Evolutionary conservation across 2,797 vertebrate genomes (phyloP).

Genomic region (Jordanella pulchra): DNA sequence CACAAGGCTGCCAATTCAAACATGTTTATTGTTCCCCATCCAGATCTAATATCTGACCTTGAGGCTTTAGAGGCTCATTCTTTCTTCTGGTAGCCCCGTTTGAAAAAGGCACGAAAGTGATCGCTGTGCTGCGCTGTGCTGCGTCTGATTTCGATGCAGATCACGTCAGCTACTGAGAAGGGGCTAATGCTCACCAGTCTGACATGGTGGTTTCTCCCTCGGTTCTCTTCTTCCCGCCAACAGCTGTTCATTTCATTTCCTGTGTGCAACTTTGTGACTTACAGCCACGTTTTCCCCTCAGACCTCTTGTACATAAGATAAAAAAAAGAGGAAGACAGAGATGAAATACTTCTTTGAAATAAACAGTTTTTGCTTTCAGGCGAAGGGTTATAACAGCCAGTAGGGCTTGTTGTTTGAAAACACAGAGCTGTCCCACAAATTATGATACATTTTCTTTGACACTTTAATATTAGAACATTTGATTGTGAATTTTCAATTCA

Average conservation of each 20-base stretch:
- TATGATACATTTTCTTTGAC: not conserved
- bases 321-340: constrained; percentile 13
- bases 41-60: constrained; percentile 68
- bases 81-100: constrained; percentile 51
- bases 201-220: constrained; percentile 66
- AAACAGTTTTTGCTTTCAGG: constrained; percentile 24
- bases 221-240: constrained; percentile 24
- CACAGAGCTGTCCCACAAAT: not conserved
- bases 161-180: constrained; percentile 69
- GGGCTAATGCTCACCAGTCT: constrained; percentile 56
- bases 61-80: constrained; percentile 52
- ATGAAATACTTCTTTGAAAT: constrained; percentile 29
- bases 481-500: not conserved
- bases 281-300: constrained; percentile 32
- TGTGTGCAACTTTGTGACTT: constrained; percentile 51
- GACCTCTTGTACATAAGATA: constrained; percentile 11
- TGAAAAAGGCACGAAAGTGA: constrained; percentile 55
- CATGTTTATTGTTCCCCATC: constrained; percentile 64
- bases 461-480: not conserved
- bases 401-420: constrained; percentile 4
- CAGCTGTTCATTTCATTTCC: constrained; percentile 56
- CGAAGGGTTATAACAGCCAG: constrained; percentile 9
- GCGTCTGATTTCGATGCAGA: constrained; percentile 67
- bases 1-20: constrained; percentile 56
- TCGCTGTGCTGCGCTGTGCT: constrained; percentile 52